Conservation (phyloP, 2,797 vertebrate genomes). For the Psittacula echo region DNA sequence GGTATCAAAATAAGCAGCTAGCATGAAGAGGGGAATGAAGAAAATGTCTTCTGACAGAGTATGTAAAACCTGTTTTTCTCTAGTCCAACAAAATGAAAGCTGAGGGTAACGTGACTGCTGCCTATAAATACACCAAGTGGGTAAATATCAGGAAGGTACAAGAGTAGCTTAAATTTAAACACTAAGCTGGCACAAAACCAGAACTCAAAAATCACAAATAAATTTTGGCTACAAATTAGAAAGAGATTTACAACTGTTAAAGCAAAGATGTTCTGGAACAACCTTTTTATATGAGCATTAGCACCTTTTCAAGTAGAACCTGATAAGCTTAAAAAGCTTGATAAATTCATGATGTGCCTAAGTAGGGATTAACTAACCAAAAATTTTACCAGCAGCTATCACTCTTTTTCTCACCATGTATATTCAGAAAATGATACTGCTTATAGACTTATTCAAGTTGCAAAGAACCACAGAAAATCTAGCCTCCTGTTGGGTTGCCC, state of each 20-base stretch:
- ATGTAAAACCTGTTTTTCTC: neutral
- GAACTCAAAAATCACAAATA: neutral
- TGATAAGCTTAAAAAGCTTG: neutral
- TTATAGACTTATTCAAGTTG: neutral
- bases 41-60: neutral
- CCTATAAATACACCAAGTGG: neutral
- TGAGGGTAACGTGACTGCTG: neutral
- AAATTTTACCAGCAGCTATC: neutral
- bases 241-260: neutral
- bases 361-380: neutral
- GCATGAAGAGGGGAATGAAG: neutral
- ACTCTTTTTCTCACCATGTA: neutral
- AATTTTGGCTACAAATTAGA: neutral
- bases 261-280: neutral
- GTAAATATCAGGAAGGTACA: neutral
- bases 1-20: neutral
- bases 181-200: neutral
- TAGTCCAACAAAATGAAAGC: neutral
- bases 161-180: neutral
- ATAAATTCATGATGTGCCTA: neutral
- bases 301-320: neutral
- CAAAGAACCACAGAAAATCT: neutral
- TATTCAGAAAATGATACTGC: neutral
- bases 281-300: neutral
- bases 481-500: accelerated